Evolutionary conservation across 2,888 invertebrate genomes (phyloP), one percentile per base, ranked within the genome.

Genomic region (Galeruca laticollis): DNA sequence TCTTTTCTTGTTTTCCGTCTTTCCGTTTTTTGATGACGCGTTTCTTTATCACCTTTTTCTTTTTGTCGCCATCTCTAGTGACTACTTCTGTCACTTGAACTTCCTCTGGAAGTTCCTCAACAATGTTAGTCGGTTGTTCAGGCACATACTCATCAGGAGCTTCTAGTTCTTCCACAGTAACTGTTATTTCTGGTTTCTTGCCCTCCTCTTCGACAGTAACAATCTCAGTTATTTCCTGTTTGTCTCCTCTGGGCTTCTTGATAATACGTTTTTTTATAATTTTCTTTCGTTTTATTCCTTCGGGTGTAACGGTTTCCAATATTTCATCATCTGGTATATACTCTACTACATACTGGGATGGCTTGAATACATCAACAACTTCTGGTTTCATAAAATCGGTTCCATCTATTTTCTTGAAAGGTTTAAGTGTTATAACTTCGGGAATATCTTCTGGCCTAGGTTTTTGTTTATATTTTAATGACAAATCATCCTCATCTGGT

Each of bases 151-250:
- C 66, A 37, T 69, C 73, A 11, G 71, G 60, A 18, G 61, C 59
- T 68, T 73, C 70, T 9, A 86, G 81, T 21, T 86, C 80, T 6
- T 87, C 87, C 1, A 85, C 82, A 11, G 86, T 86, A 78, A 86
- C 86, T 1, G 88, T 87, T 6, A 86, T 82, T 75, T 87, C 86
- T 70, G 87, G 82, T 81, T 84, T 75, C 78, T 84, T 85, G 54
- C 86, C 86, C 70, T 86, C 86, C 75, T 87, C 78, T 83, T 86
- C 74, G 75, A 84, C 79, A 80, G 80, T 84, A 26, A 82, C 82
- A 68, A 83, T 86, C 20, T 79, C 85, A 84, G 70, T 83, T 21
- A 79, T 78, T 77, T 80, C 81, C 67, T 80, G 69, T 61, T 87
- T 86, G 0, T 80, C 79, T 1, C 86, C 88, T 60, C 84, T 85